phyloP scores from a whole-genome alignment of 2,113 vertebrate species.

The Paramisgurnus dabryanus region DNA sequence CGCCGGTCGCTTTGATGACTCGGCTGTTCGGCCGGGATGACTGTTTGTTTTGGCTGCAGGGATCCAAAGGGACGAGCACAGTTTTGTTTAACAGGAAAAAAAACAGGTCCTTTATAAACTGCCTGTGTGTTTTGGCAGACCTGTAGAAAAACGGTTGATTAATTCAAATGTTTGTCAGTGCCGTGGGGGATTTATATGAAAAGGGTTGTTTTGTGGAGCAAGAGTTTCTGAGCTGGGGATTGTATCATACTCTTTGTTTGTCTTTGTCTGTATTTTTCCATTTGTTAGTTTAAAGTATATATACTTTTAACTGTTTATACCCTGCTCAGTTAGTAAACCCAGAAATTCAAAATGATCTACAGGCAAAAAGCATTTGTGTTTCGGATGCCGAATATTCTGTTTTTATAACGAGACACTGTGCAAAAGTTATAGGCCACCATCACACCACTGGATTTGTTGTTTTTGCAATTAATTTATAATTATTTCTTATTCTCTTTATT shows the following conservation, averaged over 20 bases:
- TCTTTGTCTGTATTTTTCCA: not conserved
- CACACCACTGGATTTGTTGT: too few species aligned
- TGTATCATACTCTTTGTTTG: slow-evolving; percentile 6
- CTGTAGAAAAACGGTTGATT: slow-evolving; percentile 14
- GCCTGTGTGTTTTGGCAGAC: slow-evolving; percentile 24
- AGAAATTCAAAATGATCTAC: not conserved
- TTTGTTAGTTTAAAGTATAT: not conserved
- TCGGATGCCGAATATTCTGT: not conserved
- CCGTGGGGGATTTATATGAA: slow-evolving; percentile 9
- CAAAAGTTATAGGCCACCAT: too few species aligned
- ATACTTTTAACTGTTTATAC: not conserved
- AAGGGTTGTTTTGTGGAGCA: not conserved
- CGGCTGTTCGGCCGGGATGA: slow-evolving; percentile 25
- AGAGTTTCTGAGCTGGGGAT: slow-evolving; percentile 2
- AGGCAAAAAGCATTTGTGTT: not conserved
- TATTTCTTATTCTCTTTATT: too few species aligned
- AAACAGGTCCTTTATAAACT: slow-evolving; percentile 23
- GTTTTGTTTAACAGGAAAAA: slow-evolving; percentile 41
- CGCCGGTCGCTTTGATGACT: slow-evolving; percentile 53
- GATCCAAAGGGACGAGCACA: slow-evolving; percentile 27
- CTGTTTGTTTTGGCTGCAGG: slow-evolving; percentile 50
- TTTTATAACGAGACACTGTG: not conserved
- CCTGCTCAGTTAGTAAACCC: too few species aligned
- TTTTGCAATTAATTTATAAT: too few species aligned
- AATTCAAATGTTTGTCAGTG: slow-evolving; percentile 25